Evolutionary conservation across 2,888 invertebrate species (phyloP).

Genomic region (Drosophila lacicola): DNA sequence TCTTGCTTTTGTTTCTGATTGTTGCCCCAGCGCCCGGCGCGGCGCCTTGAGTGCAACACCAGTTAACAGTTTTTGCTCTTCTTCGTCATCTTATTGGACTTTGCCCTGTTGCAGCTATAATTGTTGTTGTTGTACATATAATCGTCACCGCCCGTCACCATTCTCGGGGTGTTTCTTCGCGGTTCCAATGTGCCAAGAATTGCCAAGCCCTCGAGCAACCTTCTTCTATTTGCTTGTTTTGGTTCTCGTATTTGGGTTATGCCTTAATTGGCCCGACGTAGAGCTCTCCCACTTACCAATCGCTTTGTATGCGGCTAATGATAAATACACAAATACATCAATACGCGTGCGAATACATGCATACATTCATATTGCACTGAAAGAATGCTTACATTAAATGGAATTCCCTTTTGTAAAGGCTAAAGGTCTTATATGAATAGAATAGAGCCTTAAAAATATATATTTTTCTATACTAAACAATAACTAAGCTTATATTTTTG

Average conservation of each 20-base stretch:
- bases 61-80: constrained; percentile 18
- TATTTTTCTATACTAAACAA: no score
- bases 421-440: no score
- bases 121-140: constrained; percentile 27
- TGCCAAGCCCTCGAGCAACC: constrained; percentile 9
- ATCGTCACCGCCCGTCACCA: constrained; percentile 28
- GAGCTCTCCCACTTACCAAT: constrained; percentile 35
- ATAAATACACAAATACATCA: constrained; percentile 58
- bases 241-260: constrained; percentile 83
- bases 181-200: constrained; percentile 29
- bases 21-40: background rate
- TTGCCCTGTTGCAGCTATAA: constrained; percentile 1
- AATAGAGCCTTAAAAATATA: no score
- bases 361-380: background rate
- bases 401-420: no score
- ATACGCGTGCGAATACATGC: background rate
- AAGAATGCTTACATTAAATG: no score
- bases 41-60: constrained; percentile 44
- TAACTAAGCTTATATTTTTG: no score
- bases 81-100: background rate
- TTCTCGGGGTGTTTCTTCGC: constrained; percentile 56
- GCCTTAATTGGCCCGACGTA: constrained; percentile 83
- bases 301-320: constrained; percentile 52
- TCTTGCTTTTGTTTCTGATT: constrained; percentile 50
- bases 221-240: constrained; percentile 49